Percentiles rank a stretch among this genome's conserved stretches.
These are phyloP conservation scores for Nilaparvata lugens DNA, from an alignment of 1,140 invertebrate species.

Conservation along the genomic window DNA sequence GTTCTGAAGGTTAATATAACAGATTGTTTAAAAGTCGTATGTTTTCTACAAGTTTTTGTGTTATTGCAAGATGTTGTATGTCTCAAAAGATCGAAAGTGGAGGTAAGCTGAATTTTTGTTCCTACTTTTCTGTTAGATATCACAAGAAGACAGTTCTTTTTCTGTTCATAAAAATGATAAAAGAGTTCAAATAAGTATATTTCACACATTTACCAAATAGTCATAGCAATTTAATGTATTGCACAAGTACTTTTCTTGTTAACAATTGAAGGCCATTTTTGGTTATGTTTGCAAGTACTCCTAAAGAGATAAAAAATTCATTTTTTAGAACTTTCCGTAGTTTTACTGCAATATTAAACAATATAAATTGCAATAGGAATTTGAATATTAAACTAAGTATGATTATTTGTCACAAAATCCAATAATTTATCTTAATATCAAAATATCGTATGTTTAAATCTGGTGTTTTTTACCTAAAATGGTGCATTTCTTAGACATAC, in stretches of 20 bases:
- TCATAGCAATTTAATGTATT: neutral
- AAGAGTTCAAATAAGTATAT: neutral
- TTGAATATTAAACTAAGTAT: neutral
- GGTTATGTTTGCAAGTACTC: too few relatives aligned
- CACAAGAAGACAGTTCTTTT: too few relatives aligned
- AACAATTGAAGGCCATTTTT: neutral
- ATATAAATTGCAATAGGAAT: too few relatives aligned
- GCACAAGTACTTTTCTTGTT: neutral
- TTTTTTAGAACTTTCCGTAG: too few relatives aligned
- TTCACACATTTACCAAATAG: neutral
- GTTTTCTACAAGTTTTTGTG: conserved; percentile 1
- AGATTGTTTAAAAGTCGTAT: neutral
- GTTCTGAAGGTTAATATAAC: neutral
- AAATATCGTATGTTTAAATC: neutral
- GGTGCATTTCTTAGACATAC: neutral
- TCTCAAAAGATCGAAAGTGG: neutral
- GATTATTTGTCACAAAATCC: neutral
- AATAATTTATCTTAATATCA: neutral
- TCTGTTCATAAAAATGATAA: neutral
- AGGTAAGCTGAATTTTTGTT: neutral
- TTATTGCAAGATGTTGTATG: conserved; percentile 7
- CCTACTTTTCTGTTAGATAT: too few relatives aligned
- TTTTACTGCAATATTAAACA: too few relatives aligned
- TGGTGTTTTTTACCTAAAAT: neutral
- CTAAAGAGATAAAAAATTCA: too few relatives aligned